Evolutionary conservation across 2,888 invertebrate species (phyloP), one percentile per base, ranked within the genome.

Genomic region (Melangyna quadrimaculata): DNA sequence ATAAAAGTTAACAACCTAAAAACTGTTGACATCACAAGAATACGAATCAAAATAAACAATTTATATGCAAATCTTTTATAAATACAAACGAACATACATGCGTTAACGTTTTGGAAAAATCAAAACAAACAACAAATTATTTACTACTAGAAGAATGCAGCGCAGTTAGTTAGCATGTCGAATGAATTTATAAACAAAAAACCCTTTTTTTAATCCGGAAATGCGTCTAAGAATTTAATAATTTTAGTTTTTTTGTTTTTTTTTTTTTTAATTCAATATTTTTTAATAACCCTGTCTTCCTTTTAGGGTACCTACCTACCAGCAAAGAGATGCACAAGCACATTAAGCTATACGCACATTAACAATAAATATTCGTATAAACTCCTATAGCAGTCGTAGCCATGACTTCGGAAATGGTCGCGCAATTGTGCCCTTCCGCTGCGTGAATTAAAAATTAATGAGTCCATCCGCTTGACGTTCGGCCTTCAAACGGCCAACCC

Each of bases 401-500:
- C 24, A 51, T 51, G 1, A 32, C 65, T 65, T 73, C 65, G 71
- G 70, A 67, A 69, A 78, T 59, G 80, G 69, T 63, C 72, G 51
- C 37, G 51, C 84, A 75, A 84, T 80, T 84, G 80, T 32, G 61
- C 72, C 80, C 81, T 77, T 86, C 84, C 84, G 84, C 51, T 83
- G 83, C 78, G 78, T 83, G 83, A 73, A 78, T 78, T 74, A 74
- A 70, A 78, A 83, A 80, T 73, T 86, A 86, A 86, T 77, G 80
- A 86, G 84, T 80, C 84, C 80, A 86, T 86, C 84, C 84, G 81
- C 45, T 70, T 24, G 53, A 75, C 45, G 14, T 10, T 17, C 37
- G 83, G 83, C 83, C 83, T 84, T 79, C 83, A 79, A 71, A 80
- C 71, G 40, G 37, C 35, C 80, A 51, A 19, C 75, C 67, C 59